phyloP scores from a whole-genome alignment of 2,888 invertebrate species.

The Neoscelio sp. region DNA sequence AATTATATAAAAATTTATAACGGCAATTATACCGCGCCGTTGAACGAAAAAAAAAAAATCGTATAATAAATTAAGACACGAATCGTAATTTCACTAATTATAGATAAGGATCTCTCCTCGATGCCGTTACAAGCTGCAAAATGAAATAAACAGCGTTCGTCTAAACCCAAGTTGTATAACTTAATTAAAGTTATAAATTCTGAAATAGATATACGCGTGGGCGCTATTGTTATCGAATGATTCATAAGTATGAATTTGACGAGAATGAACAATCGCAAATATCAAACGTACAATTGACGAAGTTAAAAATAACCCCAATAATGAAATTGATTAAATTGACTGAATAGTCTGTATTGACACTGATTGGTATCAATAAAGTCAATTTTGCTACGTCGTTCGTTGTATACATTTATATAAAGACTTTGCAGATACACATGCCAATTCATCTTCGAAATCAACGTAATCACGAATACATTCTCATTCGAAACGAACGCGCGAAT shows the following conservation, averaged over 20 bases:
- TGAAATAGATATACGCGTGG: too few relatives aligned
- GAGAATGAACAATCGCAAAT: not conserved
- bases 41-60: too few relatives aligned
- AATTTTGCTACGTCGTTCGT: slow-evolving; percentile 5
- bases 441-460: not conserved
- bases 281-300: not conserved
- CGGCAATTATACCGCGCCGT: too few relatives aligned
- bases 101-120: too few relatives aligned
- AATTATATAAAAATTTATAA: too few relatives aligned
- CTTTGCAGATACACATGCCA: not conserved
- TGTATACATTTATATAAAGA: not conserved
- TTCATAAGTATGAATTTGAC: not conserved
- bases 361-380: slow-evolving; percentile 23
- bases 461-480: not conserved
- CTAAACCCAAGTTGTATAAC: too few relatives aligned
- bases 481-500: too few relatives aligned
- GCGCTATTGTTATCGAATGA: not conserved
- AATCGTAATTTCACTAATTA: too few relatives aligned
- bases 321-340: slow-evolving; percentile 27
- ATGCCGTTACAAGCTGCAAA: too few relatives aligned
- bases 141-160: too few relatives aligned
- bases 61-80: too few relatives aligned
- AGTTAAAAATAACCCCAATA: slow-evolving; percentile 27
- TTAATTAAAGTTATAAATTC: too few relatives aligned
- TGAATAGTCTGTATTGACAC: slow-evolving; percentile 24